Evolutionary conservation across 2,797 vertebrate species (phyloP).

Genomic region (Siniperca undulata): DNA sequence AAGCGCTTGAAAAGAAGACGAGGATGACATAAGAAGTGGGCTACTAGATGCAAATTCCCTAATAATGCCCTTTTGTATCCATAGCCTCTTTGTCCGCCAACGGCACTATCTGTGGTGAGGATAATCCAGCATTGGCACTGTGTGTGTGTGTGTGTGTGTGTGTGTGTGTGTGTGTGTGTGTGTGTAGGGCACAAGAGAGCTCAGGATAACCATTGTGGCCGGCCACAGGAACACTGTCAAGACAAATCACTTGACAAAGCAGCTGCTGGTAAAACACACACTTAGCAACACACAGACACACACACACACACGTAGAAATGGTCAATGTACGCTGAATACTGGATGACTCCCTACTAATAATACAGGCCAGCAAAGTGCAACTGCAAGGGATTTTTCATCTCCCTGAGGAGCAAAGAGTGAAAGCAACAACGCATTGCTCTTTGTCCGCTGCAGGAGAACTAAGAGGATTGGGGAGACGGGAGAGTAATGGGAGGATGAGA

Average conservation of each 20-base stretch:
- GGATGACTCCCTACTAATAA: slow-evolving; percentile 77
- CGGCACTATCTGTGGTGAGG: slow-evolving; percentile 56
- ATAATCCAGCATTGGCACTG: slow-evolving; percentile 60
- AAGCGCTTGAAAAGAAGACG: slow-evolving; percentile 28
- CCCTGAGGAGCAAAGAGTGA: slow-evolving; percentile 69
- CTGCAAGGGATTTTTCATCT: slow-evolving; percentile 80
- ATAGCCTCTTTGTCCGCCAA: slow-evolving; percentile 57
- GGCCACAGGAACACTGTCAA: slow-evolving; percentile 68
- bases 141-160: slow-evolving; percentile 4
- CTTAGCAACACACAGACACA: slow-evolving; percentile 29
- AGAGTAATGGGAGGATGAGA: slow-evolving; percentile 60
- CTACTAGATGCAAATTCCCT: slow-evolving; percentile 43
- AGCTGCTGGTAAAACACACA: slow-evolving; percentile 63
- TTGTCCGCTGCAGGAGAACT: slow-evolving; percentile 77
- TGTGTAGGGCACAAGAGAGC: slow-evolving; percentile 46
- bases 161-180: slow-evolving; percentile 24
- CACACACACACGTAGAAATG: slow-evolving; percentile 43
- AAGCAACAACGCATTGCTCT: slow-evolving; percentile 74
- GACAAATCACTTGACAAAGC: slow-evolving; percentile 82
- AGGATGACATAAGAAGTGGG: slow-evolving; percentile 42
- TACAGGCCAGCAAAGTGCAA: slow-evolving; percentile 82
- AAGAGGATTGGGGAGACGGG: slow-evolving; percentile 74
- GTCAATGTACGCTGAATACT: slow-evolving; percentile 59
- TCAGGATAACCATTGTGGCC: slow-evolving; percentile 58
- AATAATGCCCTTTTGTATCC: slow-evolving; percentile 59